Evolutionary conservation across 2,797 vertebrate genomes (phyloP).

Genomic region (Antrozous pallidus): DNA sequence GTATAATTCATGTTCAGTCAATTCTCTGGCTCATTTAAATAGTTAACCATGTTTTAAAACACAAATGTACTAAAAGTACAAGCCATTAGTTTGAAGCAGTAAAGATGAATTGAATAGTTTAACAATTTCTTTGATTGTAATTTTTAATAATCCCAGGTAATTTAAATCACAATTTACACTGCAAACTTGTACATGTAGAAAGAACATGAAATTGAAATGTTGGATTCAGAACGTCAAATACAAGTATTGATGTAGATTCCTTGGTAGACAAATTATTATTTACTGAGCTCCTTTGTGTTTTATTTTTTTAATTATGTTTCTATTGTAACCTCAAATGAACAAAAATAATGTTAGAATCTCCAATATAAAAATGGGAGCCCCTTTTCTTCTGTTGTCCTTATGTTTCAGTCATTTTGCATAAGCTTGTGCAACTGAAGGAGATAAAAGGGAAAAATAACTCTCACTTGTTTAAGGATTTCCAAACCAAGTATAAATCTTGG

Average conservation of each 20-base stretch:
- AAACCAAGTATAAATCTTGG: constrained; percentile 17
- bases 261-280: not conserved
- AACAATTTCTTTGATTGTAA: not conserved
- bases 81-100: not conserved
- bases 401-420: not conserved
- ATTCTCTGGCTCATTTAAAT: constrained; percentile 1
- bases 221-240: not conserved
- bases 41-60: constrained; percentile 23
- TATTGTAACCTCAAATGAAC: not conserved
- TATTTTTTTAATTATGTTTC: not conserved
- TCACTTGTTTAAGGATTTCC: not conserved
- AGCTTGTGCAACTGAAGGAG: not conserved
- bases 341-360: not conserved
- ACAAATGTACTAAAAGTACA: not conserved
- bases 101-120: constrained; percentile 16
- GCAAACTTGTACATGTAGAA: not conserved
- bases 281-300: not conserved
- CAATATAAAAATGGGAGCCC: not conserved
- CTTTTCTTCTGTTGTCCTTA: constrained; percentile 9
- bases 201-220: not conserved
- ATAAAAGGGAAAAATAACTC: not conserved
- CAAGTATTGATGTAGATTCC: not conserved
- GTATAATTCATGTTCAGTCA: not conserved
- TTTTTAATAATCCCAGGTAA: constrained; percentile 18
- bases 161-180: not conserved